phyloP scores from a whole-genome alignment of 23 tunicate genomes.

The Phallusia fumigata region DNA sequence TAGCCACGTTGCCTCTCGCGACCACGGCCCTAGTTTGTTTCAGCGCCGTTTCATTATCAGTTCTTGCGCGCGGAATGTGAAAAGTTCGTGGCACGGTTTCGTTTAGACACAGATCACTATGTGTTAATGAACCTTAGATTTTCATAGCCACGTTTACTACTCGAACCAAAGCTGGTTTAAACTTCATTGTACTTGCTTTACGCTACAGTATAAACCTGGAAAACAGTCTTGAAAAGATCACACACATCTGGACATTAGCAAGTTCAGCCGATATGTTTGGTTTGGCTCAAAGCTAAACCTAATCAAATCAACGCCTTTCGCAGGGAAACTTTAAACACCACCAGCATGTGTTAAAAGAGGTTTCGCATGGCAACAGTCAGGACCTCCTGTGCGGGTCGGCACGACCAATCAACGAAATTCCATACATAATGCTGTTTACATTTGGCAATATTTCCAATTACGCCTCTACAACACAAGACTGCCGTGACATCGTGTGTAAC shows the following conservation, averaged over 20 bases:
- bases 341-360: neutral
- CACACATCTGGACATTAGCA: no score
- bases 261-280: no score
- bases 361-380: neutral
- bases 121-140: no score
- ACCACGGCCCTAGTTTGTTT: neutral
- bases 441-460: slow-evolving; percentile 2
- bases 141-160: no score
- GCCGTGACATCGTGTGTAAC: neutral
- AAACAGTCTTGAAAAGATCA: no score
- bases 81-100: neutral
- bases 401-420: neutral
- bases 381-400: neutral
- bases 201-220: no score
- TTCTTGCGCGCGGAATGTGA: neutral
- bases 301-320: no score
- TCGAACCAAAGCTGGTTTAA: no score
- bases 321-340: neutral
- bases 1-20: neutral
- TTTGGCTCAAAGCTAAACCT: no score
- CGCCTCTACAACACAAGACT: neutral
- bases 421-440: neutral
- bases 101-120: neutral
- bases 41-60: slow-evolving; percentile 8
- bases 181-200: no score